Evolutionary conservation across 2,888 invertebrate genomes (phyloP), one percentile per base, ranked within the genome.

Genomic region (Spilosoma lubricipeda): DNA sequence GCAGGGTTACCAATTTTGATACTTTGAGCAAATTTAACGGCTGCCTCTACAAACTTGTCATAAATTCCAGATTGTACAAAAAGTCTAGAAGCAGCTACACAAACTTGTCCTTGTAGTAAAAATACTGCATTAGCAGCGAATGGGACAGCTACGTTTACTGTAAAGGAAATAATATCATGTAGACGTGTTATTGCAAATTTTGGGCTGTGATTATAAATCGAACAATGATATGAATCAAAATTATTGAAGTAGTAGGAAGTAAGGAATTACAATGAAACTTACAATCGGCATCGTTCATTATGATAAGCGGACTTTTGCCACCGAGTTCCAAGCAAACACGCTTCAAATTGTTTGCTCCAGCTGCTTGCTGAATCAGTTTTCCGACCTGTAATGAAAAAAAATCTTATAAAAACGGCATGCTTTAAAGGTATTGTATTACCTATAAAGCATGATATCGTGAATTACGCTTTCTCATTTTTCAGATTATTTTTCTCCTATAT

Each of bases 261-360:
- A 20, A 64, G 33, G 5, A 33, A 20, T 7, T 9, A 64, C 0
- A 20, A 8, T 20, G 2, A 4, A 72, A 70, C 96, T 96, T 92
- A 98, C 98, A 90, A 88, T 98, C 96, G 18, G 96, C 97, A 92
- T 98, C 98, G 76, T 97, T 96, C 91, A 98, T 98, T 65, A 99
- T 96, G 69, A 99, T 97, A 3, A 98, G 93, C 1, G 99, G 98
- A 89, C 98, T 98, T 90, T 99, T 99, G 80, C 99, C 99, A 36
- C 99, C 99, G 67, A 99, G 95, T 91, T 99, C 99, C 64, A 99
- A 93, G 1, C 97, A 97, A 0, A 98, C 97, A 67, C 97, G 96
- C 89, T 99, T 99, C 78, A 98, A 93, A 89, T 98, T 98, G 27
- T 97, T 97, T 68, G 96, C 95, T 11, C 98, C 98, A 18, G 98